Evolutionary conservation across 1,140 invertebrate genomes (phyloP), one percentile per base, ranked within the genome.

Genomic region (Cherax quadricarinatus): DNA sequence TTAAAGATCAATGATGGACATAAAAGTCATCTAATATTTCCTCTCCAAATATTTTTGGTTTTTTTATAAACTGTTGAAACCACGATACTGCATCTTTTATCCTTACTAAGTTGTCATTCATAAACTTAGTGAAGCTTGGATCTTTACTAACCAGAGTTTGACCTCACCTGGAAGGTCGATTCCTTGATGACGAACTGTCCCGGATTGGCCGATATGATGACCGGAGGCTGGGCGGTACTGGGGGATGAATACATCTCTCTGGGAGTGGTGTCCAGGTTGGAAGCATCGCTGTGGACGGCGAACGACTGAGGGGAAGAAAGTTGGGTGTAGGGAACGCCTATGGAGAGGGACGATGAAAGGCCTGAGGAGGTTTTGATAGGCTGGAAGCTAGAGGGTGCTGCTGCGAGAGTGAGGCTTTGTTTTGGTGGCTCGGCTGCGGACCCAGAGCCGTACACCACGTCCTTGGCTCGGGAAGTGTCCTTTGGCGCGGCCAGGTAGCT

Each of bases 401-500:
- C n/a, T 79, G 60, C 53, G 18, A 18, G 57, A 24, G 81, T 12
- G 10, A 83, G 81, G 24, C 21, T 21, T n/a, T 75, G 85, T 18
- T 12, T 24, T 5, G 89, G 89, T 0, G 89, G 89, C 24, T 91
- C 86, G 60, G 89, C 83, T 60, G 89, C 89, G 7, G 89, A 78
- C 1, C 89, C 89, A 18, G 89, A 79, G 10, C 89, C 89, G 60
- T 91, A 91, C 14, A 91, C 89, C 5, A 91, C 89, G 51, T 91
- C 70, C 24, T 51, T 84, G n/a, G 18, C 41, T 12, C 18, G 60
- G 21, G 60, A 81, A 24, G 79, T 86, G 89, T 60, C 70, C 49
- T 86, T 51, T 7, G 89, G 84, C 4, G 89, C 89, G 3, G 89
- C 89, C 89, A 91, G 78, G 84, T 91, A 91, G 57, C 89, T 91